phyloP scores from a whole-genome alignment of 1,140 invertebrate genomes.

The Aphaenogaster rudis region DNA sequence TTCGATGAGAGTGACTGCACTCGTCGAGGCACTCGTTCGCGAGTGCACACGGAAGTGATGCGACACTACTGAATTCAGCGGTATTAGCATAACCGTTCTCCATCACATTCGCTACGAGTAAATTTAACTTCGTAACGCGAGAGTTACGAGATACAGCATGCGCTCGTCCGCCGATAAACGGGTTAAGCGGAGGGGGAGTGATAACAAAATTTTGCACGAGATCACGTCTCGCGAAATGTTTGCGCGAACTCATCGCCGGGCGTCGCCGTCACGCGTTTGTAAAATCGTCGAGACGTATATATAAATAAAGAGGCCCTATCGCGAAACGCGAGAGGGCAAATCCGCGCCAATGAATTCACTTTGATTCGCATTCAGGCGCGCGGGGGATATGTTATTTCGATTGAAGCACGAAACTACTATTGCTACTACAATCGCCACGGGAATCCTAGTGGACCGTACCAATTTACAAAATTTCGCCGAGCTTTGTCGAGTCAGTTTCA shows the following conservation, averaged over 20 bases:
- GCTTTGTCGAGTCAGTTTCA: conserved; percentile 53
- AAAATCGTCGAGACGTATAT: conserved; percentile 23
- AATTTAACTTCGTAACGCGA: conserved; percentile 47
- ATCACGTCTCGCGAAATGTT: conserved; percentile 45
- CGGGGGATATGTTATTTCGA: conserved; percentile 45
- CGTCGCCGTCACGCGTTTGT: neutral
- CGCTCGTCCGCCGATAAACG: conserved; percentile 36
- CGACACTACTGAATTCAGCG: conserved; percentile 29
- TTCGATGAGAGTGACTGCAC: neutral
- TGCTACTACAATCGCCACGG: conserved; percentile 25
- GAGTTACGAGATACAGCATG: conserved; percentile 22
- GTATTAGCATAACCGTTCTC: conserved; percentile 54
- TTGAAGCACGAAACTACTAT: conserved; percentile 27
- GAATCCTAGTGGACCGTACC: conserved; percentile 39
- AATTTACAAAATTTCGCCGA: conserved; percentile 55
- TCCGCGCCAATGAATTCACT: neutral
- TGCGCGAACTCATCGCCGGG: conserved; percentile 1
- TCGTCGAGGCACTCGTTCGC: neutral
- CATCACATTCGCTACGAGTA: conserved; percentile 44
- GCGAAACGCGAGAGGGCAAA: neutral
- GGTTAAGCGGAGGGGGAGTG: conserved; percentile 7
- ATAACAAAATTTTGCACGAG: conserved; percentile 28
- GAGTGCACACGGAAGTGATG: conserved; percentile 2
- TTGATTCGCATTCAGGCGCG: conserved; percentile 11
- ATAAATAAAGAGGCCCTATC: conserved; percentile 24